Conservation (phyloP, 1,140 invertebrate genomes). For the Pantala flavescens region DNA sequence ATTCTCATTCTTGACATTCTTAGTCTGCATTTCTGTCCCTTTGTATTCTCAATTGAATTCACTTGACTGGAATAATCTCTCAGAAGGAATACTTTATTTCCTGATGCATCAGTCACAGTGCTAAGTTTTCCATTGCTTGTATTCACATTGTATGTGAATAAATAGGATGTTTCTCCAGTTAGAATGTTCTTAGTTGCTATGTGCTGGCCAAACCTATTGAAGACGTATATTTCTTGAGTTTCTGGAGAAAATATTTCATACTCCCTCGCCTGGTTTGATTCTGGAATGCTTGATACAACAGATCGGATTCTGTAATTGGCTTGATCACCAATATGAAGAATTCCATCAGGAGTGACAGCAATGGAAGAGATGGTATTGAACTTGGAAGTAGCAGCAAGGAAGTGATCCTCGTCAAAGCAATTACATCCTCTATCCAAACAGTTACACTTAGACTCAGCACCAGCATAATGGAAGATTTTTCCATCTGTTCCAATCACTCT, state of each 20-base stretch:
- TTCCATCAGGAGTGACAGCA: conserved; percentile 84
- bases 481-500: conserved; percentile 84
- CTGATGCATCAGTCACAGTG: conserved; percentile 84
- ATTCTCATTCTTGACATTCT: conserved; percentile 81
- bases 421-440: conserved; percentile 82
- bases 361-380: conserved; percentile 91
- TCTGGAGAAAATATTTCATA: conserved; percentile 93
- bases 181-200: conserved; percentile 84
- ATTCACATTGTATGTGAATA: conserved; percentile 92
- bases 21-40: conserved; percentile 82
- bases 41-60: conserved; percentile 88
- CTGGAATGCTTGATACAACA: conserved; percentile 71
- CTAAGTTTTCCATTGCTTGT: conserved; percentile 91
- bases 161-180: conserved; percentile 81
- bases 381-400: conserved; percentile 79
- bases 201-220: conserved; percentile 92
- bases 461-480: conserved; percentile 81
- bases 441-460: conserved; percentile 90
- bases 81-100: conserved; percentile 82
- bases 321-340: conserved; percentile 90
- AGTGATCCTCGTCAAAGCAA: conserved; percentile 85
- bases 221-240: conserved; percentile 90
- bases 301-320: conserved; percentile 54
- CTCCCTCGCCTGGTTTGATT: conserved; percentile 67
- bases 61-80: conserved; percentile 55